Percentiles rank a stretch among this genome's conserved stretches.
Evolutionary conservation across 1,140 invertebrate genomes (phyloP).

Genomic region (Drosophila paulistorum): DNA sequence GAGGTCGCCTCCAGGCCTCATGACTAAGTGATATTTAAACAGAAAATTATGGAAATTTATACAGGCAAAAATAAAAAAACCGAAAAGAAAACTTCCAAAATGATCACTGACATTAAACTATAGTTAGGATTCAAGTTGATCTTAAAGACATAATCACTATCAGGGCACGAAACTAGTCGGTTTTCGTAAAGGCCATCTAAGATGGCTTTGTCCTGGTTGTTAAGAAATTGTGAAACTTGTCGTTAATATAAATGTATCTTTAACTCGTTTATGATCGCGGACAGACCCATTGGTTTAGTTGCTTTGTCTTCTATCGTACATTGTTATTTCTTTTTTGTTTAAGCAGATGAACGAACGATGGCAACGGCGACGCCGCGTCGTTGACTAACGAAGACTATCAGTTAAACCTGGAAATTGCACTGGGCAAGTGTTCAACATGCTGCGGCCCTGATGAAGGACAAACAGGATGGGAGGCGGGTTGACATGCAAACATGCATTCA

Average conservation of each 20-base stretch:
- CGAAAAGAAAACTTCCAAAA: too few species aligned
- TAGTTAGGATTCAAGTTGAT: too few species aligned
- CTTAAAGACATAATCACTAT: too few species aligned
- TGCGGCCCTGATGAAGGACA: neutral
- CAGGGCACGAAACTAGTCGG: too few species aligned
- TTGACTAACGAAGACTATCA: slow-evolving; percentile 69
- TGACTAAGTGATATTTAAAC: slow-evolving; percentile 8
- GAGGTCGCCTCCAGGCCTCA: neutral
- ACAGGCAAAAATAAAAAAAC: too few species aligned
- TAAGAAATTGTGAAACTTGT: too few species aligned
- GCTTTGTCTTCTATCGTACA: neutral
- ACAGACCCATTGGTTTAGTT: neutral
- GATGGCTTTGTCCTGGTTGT: too few species aligned
- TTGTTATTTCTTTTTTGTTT: neutral
- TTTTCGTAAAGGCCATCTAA: too few species aligned
- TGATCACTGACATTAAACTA: too few species aligned
- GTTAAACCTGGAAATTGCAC: slow-evolving; percentile 70
- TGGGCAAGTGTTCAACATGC: slow-evolving; percentile 66
- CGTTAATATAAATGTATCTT: too few species aligned
- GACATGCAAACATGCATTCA: slow-evolving; percentile 59
- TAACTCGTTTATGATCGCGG: too few species aligned
- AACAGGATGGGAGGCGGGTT: slow-evolving; percentile 29
- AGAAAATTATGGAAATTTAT: slow-evolving; percentile 7
- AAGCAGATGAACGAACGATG: neutral
- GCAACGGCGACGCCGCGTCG: slow-evolving; percentile 49